Conservation (phyloP, 2,797 vertebrate species). For the Rhinatrema bivittatum region DNA sequence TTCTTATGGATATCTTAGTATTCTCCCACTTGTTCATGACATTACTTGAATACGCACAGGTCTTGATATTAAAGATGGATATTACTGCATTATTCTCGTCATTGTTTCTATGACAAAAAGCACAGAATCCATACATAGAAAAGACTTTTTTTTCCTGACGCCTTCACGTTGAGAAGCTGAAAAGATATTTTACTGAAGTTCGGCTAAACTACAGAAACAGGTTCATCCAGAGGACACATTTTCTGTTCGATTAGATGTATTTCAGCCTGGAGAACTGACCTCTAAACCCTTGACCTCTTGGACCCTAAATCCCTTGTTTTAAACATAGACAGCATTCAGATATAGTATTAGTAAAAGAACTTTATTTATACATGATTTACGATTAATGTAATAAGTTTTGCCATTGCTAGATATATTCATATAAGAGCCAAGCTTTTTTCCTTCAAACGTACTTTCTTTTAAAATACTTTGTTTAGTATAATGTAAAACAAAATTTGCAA, state of each 20-base stretch:
- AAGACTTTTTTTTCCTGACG: conserved; percentile 76
- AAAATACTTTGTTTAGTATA: too few species aligned
- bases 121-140: conserved; percentile 72
- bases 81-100: conserved; percentile 76
- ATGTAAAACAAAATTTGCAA: too few species aligned
- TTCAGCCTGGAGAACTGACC: conserved; percentile 96
- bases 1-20: conserved; percentile 50
- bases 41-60: conserved; percentile 68
- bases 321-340: conserved; percentile 62
- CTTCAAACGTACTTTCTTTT: too few species aligned
- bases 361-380: conserved; percentile 45
- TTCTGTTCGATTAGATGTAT: conserved; percentile 85
- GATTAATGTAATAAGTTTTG: conserved; percentile 14
- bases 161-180: conserved; percentile 82
- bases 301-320: conserved; percentile 76
- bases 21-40: conserved; percentile 67
- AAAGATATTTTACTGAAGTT: conserved; percentile 97
- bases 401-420: too few species aligned
- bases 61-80: conserved; percentile 83
- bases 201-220: conserved; percentile 88
- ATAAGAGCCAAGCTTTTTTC: too few species aligned
- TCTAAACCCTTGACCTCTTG: conserved; percentile 95
- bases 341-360: conserved; percentile 51
- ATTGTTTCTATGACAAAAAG: conserved; percentile 85
- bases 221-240: conserved; percentile 97